Conservation (phyloP, 2,888 invertebrate species). For the Perizoma flavofasciatum region DNA sequence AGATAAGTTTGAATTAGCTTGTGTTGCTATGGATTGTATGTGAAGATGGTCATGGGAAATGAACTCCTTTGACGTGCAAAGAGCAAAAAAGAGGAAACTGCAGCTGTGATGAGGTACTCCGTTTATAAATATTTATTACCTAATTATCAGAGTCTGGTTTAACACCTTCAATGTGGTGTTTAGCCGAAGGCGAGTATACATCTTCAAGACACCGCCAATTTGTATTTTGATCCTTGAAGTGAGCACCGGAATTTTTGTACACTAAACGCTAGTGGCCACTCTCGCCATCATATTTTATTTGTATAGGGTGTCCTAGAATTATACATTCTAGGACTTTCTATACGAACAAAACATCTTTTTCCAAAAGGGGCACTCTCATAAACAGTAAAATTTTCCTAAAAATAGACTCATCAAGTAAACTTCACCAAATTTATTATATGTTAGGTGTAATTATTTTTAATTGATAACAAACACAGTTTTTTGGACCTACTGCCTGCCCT, state of each 20-base stretch:
- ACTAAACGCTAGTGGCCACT: not conserved
- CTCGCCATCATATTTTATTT: no score
- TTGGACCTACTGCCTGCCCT: no score
- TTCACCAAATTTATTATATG: no score
- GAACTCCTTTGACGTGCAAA: slow-evolving; percentile 58
- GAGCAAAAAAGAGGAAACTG: slow-evolving; percentile 54
- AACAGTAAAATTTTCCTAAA: no score
- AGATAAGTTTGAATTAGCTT: slow-evolving; percentile 28
- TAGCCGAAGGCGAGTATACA: slow-evolving; percentile 56
- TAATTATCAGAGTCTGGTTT: slow-evolving; percentile 69
- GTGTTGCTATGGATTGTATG: slow-evolving; percentile 27
- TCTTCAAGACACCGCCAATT: slow-evolving; percentile 51
- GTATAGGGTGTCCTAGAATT: no score
- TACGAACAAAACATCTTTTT: no score
- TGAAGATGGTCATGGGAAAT: slow-evolving; percentile 35
- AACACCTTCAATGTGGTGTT: slow-evolving; percentile 62
- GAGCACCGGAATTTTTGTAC: slow-evolving; percentile 35
- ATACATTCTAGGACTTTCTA: no score
- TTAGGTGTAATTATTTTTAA: no score
- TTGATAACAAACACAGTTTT: no score
- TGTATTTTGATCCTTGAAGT: slow-evolving; percentile 48
- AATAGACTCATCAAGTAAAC: no score
- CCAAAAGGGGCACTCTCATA: no score
- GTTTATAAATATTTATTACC: slow-evolving; percentile 81
- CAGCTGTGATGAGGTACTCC: slow-evolving; percentile 61